Percentiles rank a stretch among this genome's conserved stretches.
phyloP scores from a whole-genome alignment of 2,888 invertebrate genomes.

The Hemithea aestivaria region DNA sequence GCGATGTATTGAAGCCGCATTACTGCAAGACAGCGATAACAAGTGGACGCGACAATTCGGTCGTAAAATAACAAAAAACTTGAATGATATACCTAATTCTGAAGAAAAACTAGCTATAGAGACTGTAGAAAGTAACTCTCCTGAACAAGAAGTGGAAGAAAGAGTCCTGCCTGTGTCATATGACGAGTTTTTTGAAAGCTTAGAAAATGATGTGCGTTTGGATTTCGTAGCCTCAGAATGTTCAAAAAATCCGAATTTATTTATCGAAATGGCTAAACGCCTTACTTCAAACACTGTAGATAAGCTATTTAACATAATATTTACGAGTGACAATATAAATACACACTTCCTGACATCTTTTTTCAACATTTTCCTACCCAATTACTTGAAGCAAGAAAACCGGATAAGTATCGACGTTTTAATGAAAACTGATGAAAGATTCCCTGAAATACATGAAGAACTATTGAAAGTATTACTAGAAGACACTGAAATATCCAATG shows the following conservation, averaged over 20 bases:
- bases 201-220: slow-evolving; percentile 38
- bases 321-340: slow-evolving; percentile 26
- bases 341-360: slow-evolving; percentile 30
- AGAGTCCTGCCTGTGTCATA: slow-evolving; percentile 13
- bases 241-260: slow-evolving; percentile 29
- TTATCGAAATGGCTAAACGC: slow-evolving; percentile 36
- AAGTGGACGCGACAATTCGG: slow-evolving; percentile 45
- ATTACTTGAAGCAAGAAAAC: slow-evolving; percentile 39
- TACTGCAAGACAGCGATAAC: slow-evolving; percentile 32
- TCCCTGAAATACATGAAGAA: slow-evolving; percentile 32
- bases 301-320: slow-evolving; percentile 40
- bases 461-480: slow-evolving; percentile 39
- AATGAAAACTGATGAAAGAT: slow-evolving; percentile 33
- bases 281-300: slow-evolving; percentile 36
- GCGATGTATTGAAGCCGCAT: slow-evolving; percentile 34
- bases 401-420: slow-evolving; percentile 45
- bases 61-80: slow-evolving; percentile 14
- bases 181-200: slow-evolving; percentile 34
- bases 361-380: slow-evolving; percentile 40
- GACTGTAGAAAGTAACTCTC: slow-evolving; percentile 1
- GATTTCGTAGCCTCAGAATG: slow-evolving; percentile 38
- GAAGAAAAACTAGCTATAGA: slow-evolving; percentile 5
- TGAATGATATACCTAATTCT: not conserved
- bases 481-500: slow-evolving; percentile 37
- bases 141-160: slow-evolving; percentile 9